These are phyloP conservation scores for Lymantria monacha DNA, from an alignment of 2,888 invertebrate species.

Conservation along the genomic window DNA sequence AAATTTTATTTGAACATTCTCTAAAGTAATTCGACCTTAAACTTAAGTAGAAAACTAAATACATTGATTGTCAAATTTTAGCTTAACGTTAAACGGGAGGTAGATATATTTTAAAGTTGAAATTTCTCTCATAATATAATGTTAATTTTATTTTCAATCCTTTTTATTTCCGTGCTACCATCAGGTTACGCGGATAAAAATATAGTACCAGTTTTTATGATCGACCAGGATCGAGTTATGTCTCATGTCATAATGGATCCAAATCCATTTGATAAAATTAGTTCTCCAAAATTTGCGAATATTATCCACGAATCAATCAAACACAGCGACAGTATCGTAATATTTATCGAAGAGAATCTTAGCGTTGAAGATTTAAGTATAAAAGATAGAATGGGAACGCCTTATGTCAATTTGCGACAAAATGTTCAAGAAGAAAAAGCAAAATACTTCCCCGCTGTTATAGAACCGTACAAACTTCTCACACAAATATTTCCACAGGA, in stretches of 20 bases:
- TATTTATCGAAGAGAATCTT: conserved; percentile 57
- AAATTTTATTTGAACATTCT: no score
- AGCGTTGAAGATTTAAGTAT: conserved; percentile 54
- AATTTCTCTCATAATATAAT: not conserved
- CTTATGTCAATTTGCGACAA: conserved; percentile 42
- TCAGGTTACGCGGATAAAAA: conserved; percentile 10
- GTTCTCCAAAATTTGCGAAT: conserved; percentile 35
- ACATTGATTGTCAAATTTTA: not conserved
- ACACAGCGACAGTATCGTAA: conserved; percentile 39
- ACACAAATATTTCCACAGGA: conserved; percentile 36
- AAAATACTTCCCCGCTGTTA: conserved; percentile 52
- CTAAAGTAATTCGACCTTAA: no score
- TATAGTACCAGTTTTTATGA: conserved; percentile 50
- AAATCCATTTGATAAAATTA: conserved; percentile 51
- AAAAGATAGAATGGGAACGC: conserved; percentile 48
- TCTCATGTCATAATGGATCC: conserved; percentile 23
- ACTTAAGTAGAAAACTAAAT: no score
- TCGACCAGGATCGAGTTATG: conserved; percentile 45
- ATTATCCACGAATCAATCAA: conserved; percentile 41
- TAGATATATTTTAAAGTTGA: not conserved
- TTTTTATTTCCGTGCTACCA: not conserved
- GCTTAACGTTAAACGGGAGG: not conserved
- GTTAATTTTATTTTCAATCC: not conserved
- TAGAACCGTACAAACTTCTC: conserved; percentile 44
- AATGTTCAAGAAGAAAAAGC: conserved; percentile 39